phyloP scores from a whole-genome alignment of 1,140 invertebrate species.

The Archivesica marissinica region DNA sequence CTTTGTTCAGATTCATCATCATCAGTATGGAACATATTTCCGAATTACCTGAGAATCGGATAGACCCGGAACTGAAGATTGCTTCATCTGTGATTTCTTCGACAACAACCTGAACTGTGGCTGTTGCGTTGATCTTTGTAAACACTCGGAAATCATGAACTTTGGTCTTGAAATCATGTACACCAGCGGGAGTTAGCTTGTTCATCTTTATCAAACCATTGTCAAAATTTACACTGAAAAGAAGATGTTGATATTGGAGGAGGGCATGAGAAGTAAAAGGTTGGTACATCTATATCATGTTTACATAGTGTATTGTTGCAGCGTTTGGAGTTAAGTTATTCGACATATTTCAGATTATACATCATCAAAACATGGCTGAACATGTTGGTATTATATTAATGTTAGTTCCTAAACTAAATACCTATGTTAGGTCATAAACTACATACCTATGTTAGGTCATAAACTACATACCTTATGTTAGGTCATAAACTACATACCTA shows the following conservation, averaged over 20 bases:
- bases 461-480: too few species aligned
- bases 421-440: too few species aligned
- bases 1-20: neutral
- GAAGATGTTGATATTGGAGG: neutral
- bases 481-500: too few species aligned
- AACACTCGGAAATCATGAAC: conserved; percentile 96
- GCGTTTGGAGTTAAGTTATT: too few species aligned
- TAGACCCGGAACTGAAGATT: conserved; percentile 96
- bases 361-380: too few species aligned
- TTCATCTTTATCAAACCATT: conserved; percentile 98
- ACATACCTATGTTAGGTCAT: too few species aligned
- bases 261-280: too few species aligned
- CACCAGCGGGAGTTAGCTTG: conserved; percentile 94
- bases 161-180: conserved; percentile 93
- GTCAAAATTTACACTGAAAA: conserved; percentile 86
- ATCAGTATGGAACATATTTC: neutral
- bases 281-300: too few species aligned
- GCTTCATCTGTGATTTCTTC: conserved; percentile 97
- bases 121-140: conserved; percentile 87
- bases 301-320: too few species aligned
- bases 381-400: too few species aligned
- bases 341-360: too few species aligned
- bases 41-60: conserved; percentile 90
- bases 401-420: too few species aligned
- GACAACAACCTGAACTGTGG: conserved; percentile 96